These are phyloP conservation scores for Heteropelma amictum DNA, from an alignment of 2,888 invertebrate species.

Conservation along the genomic window DNA sequence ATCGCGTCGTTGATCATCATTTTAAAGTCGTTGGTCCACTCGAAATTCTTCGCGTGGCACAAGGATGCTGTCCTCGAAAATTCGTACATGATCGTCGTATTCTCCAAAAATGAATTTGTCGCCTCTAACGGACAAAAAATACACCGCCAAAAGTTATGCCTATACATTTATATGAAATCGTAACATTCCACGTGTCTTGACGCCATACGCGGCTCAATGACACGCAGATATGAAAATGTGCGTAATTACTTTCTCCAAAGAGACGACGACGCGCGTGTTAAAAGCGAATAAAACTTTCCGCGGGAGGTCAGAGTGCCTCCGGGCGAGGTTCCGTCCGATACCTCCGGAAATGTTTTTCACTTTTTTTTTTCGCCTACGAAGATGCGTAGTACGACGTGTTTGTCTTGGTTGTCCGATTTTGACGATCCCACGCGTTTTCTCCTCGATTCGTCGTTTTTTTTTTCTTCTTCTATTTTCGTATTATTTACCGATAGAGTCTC, in stretches of 20 bases:
- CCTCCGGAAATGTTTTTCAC: neutral
- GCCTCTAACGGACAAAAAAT: slow-evolving; percentile 15
- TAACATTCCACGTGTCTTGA: neutral
- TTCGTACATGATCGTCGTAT: too few relatives aligned
- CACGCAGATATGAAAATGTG: neutral
- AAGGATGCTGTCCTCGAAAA: slow-evolving; percentile 5
- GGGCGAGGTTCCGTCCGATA: slow-evolving; percentile 30
- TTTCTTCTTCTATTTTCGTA: neutral
- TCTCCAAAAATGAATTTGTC: too few relatives aligned
- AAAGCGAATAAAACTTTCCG: slow-evolving; percentile 38
- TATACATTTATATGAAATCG: too few relatives aligned
- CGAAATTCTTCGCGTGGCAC: neutral
- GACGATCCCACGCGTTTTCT: slow-evolving; percentile 25
- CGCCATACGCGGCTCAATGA: neutral
- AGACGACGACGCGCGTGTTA: slow-evolving; percentile 7
- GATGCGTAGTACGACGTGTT: slow-evolving; percentile 4
- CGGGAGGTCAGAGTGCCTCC: slow-evolving; percentile 45
- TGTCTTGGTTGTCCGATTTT: too few relatives aligned
- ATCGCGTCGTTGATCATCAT: neutral
- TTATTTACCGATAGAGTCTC: slow-evolving; percentile 6
- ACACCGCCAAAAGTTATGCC: too few relatives aligned
- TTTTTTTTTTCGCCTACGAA: neutral
- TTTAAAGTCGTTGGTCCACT: neutral
- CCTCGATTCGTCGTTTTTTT: slow-evolving; percentile 23
- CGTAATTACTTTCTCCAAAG: slow-evolving; percentile 51